These are phyloP conservation scores for Macrochelys suwanniensis DNA, from an alignment of 2,797 vertebrate species.

Conservation along the genomic window DNA sequence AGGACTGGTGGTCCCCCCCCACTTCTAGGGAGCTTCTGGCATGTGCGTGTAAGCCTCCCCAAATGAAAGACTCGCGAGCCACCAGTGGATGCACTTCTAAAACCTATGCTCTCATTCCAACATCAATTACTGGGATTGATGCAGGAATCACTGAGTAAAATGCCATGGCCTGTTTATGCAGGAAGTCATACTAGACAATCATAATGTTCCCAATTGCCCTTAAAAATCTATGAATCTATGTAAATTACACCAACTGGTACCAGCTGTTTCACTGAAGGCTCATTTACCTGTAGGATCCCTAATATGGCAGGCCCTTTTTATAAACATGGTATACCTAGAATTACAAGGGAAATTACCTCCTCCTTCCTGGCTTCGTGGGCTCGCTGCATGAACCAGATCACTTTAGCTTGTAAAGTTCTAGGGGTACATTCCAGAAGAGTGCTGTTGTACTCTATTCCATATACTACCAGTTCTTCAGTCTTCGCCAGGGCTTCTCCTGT, in stretches of 20 bases:
- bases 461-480: slow-evolving; percentile 87
- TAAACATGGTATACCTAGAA: not conserved
- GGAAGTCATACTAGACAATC: not conserved
- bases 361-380: slow-evolving; percentile 84
- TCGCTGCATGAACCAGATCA: slow-evolving; percentile 92
- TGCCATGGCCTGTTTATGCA: not conserved
- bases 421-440: slow-evolving; percentile 95
- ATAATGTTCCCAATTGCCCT: not conserved
- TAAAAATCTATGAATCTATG: not conserved
- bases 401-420: slow-evolving; percentile 93
- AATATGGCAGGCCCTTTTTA: accelerated
- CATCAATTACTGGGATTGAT: not conserved
- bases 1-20: too few species aligned
- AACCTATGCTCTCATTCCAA: not conserved
- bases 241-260: not conserved
- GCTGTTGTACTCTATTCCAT: slow-evolving; percentile 94
- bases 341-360: slow-evolving; percentile 84
- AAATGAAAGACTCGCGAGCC: too few species aligned
- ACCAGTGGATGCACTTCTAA: not conserved
- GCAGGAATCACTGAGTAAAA: not conserved
- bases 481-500: slow-evolving; percentile 85
- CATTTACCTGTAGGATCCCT: not conserved
- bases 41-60: too few species aligned
- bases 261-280: not conserved
- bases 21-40: too few species aligned